Base-by-base conservation (phyloP, 1,140 invertebrate species). In the Ips nitidus region DNA sequence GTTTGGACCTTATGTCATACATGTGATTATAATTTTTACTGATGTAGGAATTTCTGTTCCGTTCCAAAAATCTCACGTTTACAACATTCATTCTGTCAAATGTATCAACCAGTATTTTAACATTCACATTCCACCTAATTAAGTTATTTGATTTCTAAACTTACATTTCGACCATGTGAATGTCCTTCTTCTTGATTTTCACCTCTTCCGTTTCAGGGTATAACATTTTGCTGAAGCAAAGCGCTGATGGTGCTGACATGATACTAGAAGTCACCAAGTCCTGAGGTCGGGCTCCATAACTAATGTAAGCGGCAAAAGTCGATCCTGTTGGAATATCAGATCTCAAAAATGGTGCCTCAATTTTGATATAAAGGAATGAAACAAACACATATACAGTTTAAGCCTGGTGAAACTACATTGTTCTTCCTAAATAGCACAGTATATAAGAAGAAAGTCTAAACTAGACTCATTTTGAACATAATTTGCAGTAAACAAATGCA, bases 181-280 rank as follows among this genome's bases (percentile, higher is more conserved):
- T 64, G 53, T 74, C 73, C 36, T 91, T 84, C 1, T 86, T 84
- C 1, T 84, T 87, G 1, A 94, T 92, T 70, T 86, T 82, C 2
- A 90, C 89, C 62, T 88, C 82, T 76, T 93, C 88, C 0, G 89
- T 92, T 84, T 98, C 97, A 0, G 97, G 97, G 83, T 93, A 93
- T 73, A 97, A 86, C 3, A 99, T 82, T 81, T 99, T 99, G 1
- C 94, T 88, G 68, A 89, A 91, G 74, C 91, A 93, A 2, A 99
- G 82, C 0, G 95, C 90, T 39, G 94, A 94, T 0, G 97, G 95
- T 1, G 96, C 96, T 0, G 94, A 93, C 96, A 99, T 98, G 0
- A 98, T 88, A 53, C 93, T 94, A 0, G 97, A 94, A 0, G 94
- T 94, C 56, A 99, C 88, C 36, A 94, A 80, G 81, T 94, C 89